These are phyloP conservation scores for Zaprionus nigranus DNA, from an alignment of 1,140 invertebrate species.

Conservation along the genomic window DNA sequence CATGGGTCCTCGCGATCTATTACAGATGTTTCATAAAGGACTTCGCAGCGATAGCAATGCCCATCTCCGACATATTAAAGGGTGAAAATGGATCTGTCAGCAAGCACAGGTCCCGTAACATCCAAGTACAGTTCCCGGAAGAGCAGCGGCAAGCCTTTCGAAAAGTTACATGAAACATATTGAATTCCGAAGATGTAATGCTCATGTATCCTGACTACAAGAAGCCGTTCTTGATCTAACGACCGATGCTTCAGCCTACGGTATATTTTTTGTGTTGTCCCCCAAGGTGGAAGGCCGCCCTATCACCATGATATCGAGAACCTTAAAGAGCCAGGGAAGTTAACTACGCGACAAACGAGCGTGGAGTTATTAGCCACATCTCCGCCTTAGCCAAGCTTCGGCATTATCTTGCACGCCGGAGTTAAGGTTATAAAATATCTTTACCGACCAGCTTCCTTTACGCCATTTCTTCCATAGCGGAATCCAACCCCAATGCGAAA, in stretches of 20 bases:
- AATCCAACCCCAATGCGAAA: no score
- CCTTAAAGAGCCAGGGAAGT: background rate
- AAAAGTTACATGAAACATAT: no score
- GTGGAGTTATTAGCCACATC: no score
- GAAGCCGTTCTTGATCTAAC: background rate
- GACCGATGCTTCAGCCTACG: background rate
- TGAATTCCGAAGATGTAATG: background rate
- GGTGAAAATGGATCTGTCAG: constrained; percentile 65
- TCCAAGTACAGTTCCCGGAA: background rate
- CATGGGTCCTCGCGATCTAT: no score
- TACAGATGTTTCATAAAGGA: no score
- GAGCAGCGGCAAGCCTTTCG: background rate
- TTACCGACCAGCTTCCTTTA: no score
- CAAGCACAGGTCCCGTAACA: background rate
- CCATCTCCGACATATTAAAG: constrained; percentile 51
- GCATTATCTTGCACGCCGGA: no score
- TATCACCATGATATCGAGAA: constrained; percentile 2
- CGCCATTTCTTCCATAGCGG: no score
- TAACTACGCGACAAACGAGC: background rate
- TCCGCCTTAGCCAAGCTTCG: no score
- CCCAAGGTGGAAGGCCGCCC: background rate
- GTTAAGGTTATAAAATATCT: no score
- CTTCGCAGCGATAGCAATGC: no score
- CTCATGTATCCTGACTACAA: background rate
- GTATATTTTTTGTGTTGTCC: no score